Percentiles rank a stretch among this genome's conserved stretches.
Conservation (phyloP, 2,888 invertebrate species). For the Chaetogeoica ovagalla region DNA sequence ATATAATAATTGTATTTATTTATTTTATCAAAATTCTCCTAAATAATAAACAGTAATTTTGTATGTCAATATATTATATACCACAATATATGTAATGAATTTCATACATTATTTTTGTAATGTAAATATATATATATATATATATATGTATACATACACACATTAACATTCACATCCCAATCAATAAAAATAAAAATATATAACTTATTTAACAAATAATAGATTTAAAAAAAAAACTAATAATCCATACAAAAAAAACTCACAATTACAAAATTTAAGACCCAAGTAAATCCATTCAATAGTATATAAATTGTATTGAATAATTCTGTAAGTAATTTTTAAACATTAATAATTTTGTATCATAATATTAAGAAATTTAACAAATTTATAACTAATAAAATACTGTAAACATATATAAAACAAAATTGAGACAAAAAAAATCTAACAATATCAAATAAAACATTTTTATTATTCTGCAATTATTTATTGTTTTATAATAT, state of each 20-base stretch:
- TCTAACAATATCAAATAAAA: neutral
- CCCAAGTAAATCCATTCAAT: conserved; percentile 1
- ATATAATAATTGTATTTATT: no score
- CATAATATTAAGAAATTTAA: neutral
- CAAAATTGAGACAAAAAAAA: neutral
- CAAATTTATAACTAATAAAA: neutral
- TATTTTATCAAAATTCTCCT: neutral
- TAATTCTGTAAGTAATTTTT: neutral
- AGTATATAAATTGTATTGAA: neutral
- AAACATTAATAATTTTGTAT: neutral
- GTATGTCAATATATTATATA: conserved; percentile 1
- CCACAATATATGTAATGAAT: neutral
- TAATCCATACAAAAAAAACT: conserved; percentile 13
- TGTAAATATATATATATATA: neutral
- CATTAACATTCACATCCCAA: conserved; percentile 29
- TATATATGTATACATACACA: neutral
- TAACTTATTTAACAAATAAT: conserved; percentile 40
- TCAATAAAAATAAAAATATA: conserved; percentile 32
- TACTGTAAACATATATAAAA: conserved; percentile 34
- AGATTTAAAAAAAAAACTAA: conserved; percentile 36
- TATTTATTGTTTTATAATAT: neutral
- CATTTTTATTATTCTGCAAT: neutral
- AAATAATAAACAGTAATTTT: conserved; percentile 3
- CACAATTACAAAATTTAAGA: conserved; percentile 24
- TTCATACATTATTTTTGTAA: neutral